Conservation (phyloP, 2,113 vertebrate species). For the Forbesichthys agassizii region DNA sequence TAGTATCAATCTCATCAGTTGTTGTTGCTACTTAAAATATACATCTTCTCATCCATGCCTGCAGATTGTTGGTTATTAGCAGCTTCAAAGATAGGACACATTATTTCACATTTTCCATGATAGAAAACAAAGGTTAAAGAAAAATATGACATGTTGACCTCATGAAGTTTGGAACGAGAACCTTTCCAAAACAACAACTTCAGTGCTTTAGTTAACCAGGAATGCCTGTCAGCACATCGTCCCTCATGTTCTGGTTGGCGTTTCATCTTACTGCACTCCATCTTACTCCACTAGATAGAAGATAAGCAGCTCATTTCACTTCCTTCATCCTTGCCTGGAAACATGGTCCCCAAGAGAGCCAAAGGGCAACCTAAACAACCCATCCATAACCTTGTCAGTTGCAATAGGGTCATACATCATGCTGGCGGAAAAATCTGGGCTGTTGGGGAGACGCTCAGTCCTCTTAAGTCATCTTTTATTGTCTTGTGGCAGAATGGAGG, state of each 20-base stretch:
- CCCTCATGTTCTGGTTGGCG: too few relatives aligned
- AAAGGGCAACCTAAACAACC: slow-evolving; percentile 68
- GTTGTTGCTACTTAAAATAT: background rate
- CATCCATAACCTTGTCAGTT: slow-evolving; percentile 59
- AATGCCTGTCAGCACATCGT: background rate
- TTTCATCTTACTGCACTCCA: background rate
- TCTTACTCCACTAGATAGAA: slow-evolving; percentile 43
- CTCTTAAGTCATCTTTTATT: slow-evolving; percentile 37
- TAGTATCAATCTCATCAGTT: background rate
- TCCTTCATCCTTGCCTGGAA: slow-evolving; percentile 37
- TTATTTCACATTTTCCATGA: background rate
- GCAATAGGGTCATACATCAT: slow-evolving; percentile 57
- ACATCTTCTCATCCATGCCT: background rate
- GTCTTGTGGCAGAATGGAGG: slow-evolving; percentile 21
- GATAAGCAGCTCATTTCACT: slow-evolving; percentile 65
- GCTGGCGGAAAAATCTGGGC: slow-evolving; percentile 22
- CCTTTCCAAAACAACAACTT: too few relatives aligned
- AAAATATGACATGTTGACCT: too few relatives aligned
- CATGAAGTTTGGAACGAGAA: too few relatives aligned
- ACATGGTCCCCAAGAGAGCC: slow-evolving; percentile 49
- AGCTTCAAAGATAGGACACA: background rate
- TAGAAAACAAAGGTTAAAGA: background rate
- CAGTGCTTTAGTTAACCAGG: background rate
- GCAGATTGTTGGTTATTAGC: background rate
- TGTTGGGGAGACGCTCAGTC: slow-evolving; percentile 14